Evolutionary conservation across 2,888 invertebrate genomes (phyloP), one percentile per base, ranked within the genome.

Genomic region (Piscicola geometra): DNA sequence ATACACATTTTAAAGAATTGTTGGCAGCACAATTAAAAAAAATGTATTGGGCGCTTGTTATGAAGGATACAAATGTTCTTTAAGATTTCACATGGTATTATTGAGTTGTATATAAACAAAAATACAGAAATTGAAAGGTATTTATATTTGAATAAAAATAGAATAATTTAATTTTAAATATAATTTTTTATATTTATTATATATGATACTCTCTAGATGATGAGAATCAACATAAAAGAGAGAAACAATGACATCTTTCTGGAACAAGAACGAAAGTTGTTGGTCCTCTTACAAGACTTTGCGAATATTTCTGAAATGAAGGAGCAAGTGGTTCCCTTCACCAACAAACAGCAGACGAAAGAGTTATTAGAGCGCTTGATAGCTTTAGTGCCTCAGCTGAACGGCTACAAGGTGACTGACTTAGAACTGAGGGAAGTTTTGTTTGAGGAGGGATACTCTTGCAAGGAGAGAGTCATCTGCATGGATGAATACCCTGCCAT

Each of bases 401-500:
- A 3, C 9, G 5, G n/a, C 3, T 56, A 56, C 25, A 56, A 18
- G 3, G 25, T 21, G 3, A 56, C 3, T 56, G n/a, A 56, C n/a
- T 32, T 67, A 32, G 73, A 73, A n/a, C 33, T 73, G 56, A 56
- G 52, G 25, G 73, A 73, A 73, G 64, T 73, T 36, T 33, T 73
- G 41, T 73, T 73, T 73, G 33, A 32, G 0, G 73, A 73, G 21
- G 73, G 73, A 21, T 28, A 30, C 36, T 64, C 73, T 32, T 73
- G 73, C 35, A 73, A 73, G 41, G 73, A 73, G 35, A 73, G 73
- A 33, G 33, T 28, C 25, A n/a, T 73, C n/a, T 52, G 52, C n/a
- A 33, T 32, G 41, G 73, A 73, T 64, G 73, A 73, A 60, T 73
- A 21, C 1, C 73, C 73, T 21, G 35, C 25, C 33, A 35, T 73